Evolutionary conservation across 2,113 vertebrate species (phyloP).

Genomic region (Machaerirhynchus nigripectus): DNA sequence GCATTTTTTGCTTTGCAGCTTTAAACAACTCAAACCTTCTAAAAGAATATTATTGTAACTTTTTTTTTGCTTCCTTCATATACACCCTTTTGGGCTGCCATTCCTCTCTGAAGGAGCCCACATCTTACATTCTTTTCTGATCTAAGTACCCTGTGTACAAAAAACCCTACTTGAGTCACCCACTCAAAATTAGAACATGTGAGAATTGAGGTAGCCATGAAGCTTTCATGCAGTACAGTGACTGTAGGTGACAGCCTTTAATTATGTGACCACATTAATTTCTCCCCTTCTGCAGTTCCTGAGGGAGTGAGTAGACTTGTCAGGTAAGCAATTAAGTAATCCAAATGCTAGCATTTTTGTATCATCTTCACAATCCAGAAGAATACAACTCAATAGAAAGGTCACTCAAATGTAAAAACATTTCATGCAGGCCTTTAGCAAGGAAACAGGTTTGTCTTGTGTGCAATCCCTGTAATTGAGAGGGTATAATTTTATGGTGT

Average conservation of each 20-base stretch:
- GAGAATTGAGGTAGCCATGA: background rate
- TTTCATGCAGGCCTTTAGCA: background rate
- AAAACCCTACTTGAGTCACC: background rate
- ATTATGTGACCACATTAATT: background rate
- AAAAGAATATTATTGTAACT: background rate
- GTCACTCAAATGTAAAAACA: background rate
- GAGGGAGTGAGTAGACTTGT: background rate
- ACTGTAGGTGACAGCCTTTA: background rate
- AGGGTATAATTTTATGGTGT: background rate
- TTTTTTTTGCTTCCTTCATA: background rate
- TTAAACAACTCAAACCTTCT: background rate
- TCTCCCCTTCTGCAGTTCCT: background rate
- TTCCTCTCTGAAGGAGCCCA: background rate
- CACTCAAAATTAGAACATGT: background rate
- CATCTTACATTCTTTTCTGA: background rate
- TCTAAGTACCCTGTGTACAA: background rate
- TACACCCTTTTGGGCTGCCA: background rate
- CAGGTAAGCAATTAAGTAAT: constrained; percentile 14
- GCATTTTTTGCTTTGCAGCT: background rate
- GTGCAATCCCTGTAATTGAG: background rate
- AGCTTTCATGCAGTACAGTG: background rate
- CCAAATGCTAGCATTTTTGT: background rate
- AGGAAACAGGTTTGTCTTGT: background rate
- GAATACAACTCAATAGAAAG: background rate
- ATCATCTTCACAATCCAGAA: background rate